Evolutionary conservation across 2,113 vertebrate species (phyloP).

Genomic region (Rhinogobius similis): DNA sequence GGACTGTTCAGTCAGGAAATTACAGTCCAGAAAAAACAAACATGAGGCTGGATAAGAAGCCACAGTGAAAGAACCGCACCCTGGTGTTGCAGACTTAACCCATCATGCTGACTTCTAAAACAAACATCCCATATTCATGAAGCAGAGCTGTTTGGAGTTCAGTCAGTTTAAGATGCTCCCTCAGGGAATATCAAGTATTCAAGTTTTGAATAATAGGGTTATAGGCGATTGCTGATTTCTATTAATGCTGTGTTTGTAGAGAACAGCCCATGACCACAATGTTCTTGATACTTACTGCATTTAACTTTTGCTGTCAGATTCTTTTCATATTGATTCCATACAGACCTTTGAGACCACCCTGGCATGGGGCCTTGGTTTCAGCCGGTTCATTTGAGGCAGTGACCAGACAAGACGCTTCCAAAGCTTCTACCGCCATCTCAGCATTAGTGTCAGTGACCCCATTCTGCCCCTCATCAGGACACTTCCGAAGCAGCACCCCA

Average conservation of each 20-base stretch:
- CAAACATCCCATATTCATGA: constrained; percentile 17
- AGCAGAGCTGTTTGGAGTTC: constrained; percentile 3
- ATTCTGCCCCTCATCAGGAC: not conserved
- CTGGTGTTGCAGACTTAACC: constrained; percentile 17
- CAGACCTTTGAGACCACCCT: constrained; percentile 44
- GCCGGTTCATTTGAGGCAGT: constrained; percentile 1
- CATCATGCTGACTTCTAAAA: constrained; percentile 9
- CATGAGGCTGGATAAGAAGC: constrained; percentile 5
- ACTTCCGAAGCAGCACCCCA: not conserved
- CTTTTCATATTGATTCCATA: not conserved
- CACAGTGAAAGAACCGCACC: constrained; percentile 3
- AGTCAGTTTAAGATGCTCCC: constrained; percentile 27
- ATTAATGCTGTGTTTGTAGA: not conserved
- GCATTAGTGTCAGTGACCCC: too few species aligned
- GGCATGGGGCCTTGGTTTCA: constrained; percentile 14
- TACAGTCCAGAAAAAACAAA: constrained; percentile 27
- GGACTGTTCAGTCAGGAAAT: constrained; percentile 17
- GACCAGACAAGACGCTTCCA: constrained; percentile 16
- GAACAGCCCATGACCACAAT: not conserved
- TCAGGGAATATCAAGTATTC: constrained; percentile 21
- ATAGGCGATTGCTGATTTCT: not conserved
- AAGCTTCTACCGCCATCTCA: constrained; percentile 45
- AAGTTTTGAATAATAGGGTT: constrained; percentile 1
- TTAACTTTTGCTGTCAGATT: too few species aligned
- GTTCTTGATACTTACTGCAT: not conserved